A percentile compares a stretch with the other conserved stretches of the same genome.
phyloP scores from a whole-genome alignment of 2,888 invertebrate genomes.

The Eurytoma californica region DNA sequence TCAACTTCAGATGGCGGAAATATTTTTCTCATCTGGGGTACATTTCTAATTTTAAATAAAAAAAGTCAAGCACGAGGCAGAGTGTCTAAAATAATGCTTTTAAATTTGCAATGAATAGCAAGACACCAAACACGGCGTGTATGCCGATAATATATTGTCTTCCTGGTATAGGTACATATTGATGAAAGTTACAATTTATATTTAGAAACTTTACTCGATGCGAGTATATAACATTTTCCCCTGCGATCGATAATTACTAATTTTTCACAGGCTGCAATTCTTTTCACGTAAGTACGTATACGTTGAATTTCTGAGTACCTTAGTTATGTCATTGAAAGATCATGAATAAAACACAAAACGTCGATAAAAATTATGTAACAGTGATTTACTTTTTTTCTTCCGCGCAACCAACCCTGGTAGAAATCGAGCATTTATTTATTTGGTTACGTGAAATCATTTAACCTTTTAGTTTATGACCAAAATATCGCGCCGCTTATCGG shows the following conservation, averaged over 20 bases:
- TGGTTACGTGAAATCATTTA: too few species aligned
- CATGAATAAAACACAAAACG: slow-evolving; percentile 7
- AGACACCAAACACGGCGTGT: not conserved
- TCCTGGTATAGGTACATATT: not conserved
- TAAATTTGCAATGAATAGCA: slow-evolving; percentile 1
- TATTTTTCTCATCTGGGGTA: too few species aligned
- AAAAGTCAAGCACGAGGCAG: too few species aligned
- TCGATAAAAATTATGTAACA: too few species aligned
- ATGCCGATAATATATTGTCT: slow-evolving; percentile 22
- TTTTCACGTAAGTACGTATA: not conserved
- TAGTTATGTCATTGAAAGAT: not conserved
- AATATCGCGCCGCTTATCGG: too few species aligned
- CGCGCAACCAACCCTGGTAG: too few species aligned
- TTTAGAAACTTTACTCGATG: not conserved
- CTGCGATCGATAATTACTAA: slow-evolving; percentile 38
- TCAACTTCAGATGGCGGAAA: too few species aligned
- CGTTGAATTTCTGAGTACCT: slow-evolving; percentile 11
- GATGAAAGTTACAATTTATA: slow-evolving; percentile 26
- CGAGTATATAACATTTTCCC: not conserved
- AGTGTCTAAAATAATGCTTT: not conserved
- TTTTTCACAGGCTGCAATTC: slow-evolving; percentile 19
- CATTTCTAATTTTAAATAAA: too few species aligned
- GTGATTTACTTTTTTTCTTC: too few species aligned
- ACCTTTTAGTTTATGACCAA: too few species aligned
- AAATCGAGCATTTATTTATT: too few species aligned